phyloP scores from a whole-genome alignment of 2,888 invertebrate species.

The Diplolepis rosae region DNA sequence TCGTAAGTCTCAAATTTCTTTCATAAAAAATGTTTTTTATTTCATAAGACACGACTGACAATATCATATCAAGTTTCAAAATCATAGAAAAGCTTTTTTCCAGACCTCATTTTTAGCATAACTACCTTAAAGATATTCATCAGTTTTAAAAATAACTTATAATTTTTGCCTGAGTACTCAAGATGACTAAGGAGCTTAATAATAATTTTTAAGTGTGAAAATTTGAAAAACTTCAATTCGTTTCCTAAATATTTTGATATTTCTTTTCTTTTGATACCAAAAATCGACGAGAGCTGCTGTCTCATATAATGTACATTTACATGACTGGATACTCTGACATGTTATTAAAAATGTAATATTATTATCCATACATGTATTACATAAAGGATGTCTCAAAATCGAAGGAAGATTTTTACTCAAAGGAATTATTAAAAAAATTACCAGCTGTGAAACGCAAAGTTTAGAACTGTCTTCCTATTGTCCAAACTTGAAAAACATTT shows the following conservation, averaged over 20 bases:
- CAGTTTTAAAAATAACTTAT: no score
- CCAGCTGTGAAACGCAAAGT: background rate
- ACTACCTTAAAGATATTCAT: no score
- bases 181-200: no score
- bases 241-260: background rate
- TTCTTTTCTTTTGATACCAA: constrained; percentile 39
- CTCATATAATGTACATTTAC: background rate
- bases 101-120: no score
- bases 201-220: no score
- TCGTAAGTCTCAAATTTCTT: no score
- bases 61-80: no score
- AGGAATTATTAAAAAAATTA: background rate
- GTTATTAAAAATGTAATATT: constrained; percentile 13
- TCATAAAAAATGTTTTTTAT: no score
- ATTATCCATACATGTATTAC: constrained; percentile 5
- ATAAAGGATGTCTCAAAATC: constrained; percentile 1
- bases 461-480: background rate
- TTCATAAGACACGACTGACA: no score
- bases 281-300: constrained; percentile 31
- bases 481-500: background rate
- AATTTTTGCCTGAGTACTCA: no score
- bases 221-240: no score
- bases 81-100: no score
- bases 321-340: background rate
- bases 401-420: background rate